Percentiles rank a stretch among this genome's conserved stretches.
These are phyloP conservation scores for Lates calcarifer DNA, from an alignment of 2,113 vertebrate species.

Conservation along the genomic window DNA sequence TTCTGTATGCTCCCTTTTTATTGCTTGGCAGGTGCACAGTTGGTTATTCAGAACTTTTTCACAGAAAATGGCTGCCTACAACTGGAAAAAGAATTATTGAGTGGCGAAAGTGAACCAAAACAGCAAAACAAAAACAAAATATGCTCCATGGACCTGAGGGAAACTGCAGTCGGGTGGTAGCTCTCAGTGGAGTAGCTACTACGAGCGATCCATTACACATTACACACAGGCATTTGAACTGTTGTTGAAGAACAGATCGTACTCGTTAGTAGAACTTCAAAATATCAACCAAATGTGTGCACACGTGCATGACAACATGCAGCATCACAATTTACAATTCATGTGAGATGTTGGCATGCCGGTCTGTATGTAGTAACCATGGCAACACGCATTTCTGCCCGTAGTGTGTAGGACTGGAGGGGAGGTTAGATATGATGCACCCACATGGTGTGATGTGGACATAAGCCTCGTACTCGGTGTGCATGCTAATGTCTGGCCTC, in stretches of 20 bases:
- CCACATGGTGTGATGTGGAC: constrained; percentile 27
- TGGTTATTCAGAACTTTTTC: no score
- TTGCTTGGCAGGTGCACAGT: no score
- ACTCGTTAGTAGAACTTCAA: neutral
- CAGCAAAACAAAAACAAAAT: neutral
- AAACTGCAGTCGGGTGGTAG: no score
- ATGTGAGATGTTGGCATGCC: neutral
- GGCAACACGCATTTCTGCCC: constrained; percentile 37
- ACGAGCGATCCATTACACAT: no score
- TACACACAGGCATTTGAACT: no score
- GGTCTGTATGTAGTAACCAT: constrained; percentile 42
- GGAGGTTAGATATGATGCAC: constrained; percentile 40
- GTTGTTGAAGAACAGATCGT: neutral
- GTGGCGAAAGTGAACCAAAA: no score
- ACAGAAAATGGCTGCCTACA: no score
- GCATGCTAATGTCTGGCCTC: constrained; percentile 40
- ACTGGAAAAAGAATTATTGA: no score
- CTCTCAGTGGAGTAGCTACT: no score
- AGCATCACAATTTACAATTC: neutral
- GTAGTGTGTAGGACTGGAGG: neutral
- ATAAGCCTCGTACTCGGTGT: neutral
- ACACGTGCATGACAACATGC: neutral
- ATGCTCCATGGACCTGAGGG: neutral
- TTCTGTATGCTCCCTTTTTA: no score
- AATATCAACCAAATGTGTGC: neutral